Evolutionary conservation across 53 echinoderm and acorn worm species (phyloP), one percentile per base, ranked within the genome.

Genomic region (Luidia sarsii): DNA sequence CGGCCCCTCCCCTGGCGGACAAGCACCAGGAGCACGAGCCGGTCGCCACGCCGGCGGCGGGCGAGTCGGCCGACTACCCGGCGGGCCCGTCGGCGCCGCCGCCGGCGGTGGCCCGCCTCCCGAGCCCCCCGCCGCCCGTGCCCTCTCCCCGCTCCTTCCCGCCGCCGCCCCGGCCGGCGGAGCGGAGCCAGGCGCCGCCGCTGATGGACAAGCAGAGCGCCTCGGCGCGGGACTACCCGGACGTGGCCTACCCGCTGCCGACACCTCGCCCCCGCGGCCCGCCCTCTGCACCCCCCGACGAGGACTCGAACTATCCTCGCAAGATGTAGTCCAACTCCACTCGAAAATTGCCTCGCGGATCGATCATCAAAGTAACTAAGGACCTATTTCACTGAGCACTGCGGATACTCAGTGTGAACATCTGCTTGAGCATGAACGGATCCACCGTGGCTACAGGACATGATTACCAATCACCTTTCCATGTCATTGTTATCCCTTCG

Each of bases 281-380:
- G 39, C 72, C 72, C 5, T 72, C 72, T n/a, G 72, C 72, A 54
- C 72, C 72, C 0, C 71, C 71, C 0, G 54, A 53, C 3, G 55
- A 72, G 35, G 72, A 72, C 5, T 37, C 24, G 20, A 25, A 34
- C 36, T 52, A 54, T 72, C 72, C 72, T 4, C 54, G 55, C 19
- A 72, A 72, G 55, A 72, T 72, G 72, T 72, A 57, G 31, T 11
- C 41, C 41, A n/a, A n/a, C n/a, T n/a, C n/a, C n/a, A n/a, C n/a
- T n/a, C n/a, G n/a, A n/a, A n/a, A n/a, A n/a, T n/a, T n/a, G n/a
- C n/a, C n/a, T n/a, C n/a, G n/a, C n/a, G n/a, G n/a, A n/a, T n/a
- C n/a, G n/a, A n/a, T n/a, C n/a, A n/a, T n/a, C n/a, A n/a, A n/a
- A n/a, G n/a, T n/a, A n/a, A n/a, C n/a, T n/a, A n/a, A n/a, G n/a